A percentile compares a stretch with the other conserved stretches of the same genome.
phyloP scores from a whole-genome alignment of 2,113 vertebrate species.

The Paradoxurus hermaphroditus region DNA sequence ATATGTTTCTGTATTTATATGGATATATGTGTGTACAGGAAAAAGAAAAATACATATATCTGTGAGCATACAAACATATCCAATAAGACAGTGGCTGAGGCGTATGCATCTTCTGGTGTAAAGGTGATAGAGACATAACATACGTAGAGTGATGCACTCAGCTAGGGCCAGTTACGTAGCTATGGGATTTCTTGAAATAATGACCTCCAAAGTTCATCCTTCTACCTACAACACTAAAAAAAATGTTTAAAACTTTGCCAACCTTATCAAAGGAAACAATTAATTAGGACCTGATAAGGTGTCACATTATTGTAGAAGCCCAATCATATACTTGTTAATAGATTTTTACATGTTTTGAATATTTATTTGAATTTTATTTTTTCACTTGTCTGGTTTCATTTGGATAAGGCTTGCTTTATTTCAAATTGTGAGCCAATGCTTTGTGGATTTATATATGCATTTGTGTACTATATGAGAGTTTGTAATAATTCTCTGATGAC shows the following conservation, averaged over 20 bases:
- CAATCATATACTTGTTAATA: background rate
- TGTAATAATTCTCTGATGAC: background rate
- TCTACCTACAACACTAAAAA: background rate
- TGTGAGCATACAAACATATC: background rate
- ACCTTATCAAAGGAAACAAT: background rate
- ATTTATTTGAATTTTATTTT: background rate
- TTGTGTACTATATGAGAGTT: background rate
- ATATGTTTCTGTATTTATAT: background rate
- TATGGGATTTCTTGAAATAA: background rate
- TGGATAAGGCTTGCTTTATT: constrained; percentile 13
- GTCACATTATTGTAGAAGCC: background rate
- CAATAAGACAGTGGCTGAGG: background rate
- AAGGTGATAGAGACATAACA: background rate
- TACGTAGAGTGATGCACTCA: background rate
- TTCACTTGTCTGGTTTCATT: background rate
- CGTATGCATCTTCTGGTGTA: background rate
- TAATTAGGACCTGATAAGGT: background rate
- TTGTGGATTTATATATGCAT: background rate
- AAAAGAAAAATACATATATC: background rate
- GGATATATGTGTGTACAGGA: background rate
- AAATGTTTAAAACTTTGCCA: background rate
- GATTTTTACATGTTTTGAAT: background rate
- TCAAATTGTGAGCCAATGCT: background rate
- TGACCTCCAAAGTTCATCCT: background rate
- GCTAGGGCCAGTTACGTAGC: background rate